phyloP scores from a whole-genome alignment of 2,113 vertebrate species.

The Piprites chloris region DNA sequence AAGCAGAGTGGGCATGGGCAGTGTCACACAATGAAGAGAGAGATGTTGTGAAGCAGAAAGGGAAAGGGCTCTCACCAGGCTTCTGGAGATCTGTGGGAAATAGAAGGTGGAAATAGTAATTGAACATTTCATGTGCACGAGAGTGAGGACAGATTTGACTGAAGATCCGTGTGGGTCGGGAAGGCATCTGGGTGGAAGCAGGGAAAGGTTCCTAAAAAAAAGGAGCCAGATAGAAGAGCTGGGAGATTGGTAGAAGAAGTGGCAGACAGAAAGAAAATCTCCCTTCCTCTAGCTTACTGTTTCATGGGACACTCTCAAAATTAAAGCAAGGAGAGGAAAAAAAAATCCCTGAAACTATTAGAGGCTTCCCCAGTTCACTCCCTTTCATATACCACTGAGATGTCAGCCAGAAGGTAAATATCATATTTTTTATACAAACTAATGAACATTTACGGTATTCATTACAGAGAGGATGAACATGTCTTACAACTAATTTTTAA shows the following conservation, averaged over 20 bases:
- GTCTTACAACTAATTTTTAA: not conserved
- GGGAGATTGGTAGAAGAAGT: not conserved
- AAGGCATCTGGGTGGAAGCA: not conserved
- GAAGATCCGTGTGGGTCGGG: not conserved
- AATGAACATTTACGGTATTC: not conserved
- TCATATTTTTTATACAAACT: not conserved
- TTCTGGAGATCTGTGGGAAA: not conserved
- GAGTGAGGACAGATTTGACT: not conserved
- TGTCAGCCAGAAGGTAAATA: not conserved
- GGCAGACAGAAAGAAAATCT: not conserved
- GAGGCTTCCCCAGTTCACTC: not conserved
- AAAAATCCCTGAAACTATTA: not conserved
- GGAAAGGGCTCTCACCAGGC: not conserved
- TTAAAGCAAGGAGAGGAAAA: not conserved
- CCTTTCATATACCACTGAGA: not conserved
- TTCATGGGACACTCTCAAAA: not conserved
- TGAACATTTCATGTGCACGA: not conserved
- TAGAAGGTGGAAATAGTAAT: not conserved
- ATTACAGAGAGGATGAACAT: not conserved
- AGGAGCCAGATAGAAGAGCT: not conserved
- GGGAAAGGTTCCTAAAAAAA: not conserved
- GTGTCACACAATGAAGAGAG: accelerated
- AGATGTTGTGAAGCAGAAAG: not conserved
- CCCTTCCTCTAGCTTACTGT: not conserved
- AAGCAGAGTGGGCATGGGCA: accelerated